phyloP scores from a whole-genome alignment of 2,888 invertebrate species.

The Cyrtodaria siliqua region DNA sequence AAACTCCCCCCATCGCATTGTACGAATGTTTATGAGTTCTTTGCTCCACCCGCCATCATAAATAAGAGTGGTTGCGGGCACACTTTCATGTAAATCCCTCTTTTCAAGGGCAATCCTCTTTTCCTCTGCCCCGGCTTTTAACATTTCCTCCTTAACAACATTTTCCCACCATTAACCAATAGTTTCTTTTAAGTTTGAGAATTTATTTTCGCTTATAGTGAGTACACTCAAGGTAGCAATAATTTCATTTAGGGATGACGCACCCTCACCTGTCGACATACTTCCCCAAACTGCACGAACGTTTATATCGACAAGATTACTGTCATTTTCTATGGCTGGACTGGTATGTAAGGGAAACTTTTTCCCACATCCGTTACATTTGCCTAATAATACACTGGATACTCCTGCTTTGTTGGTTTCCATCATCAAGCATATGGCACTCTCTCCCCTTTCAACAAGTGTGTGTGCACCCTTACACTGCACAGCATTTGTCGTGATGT shows the following conservation, averaged over 20 bases:
- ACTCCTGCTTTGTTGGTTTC: too few relatives aligned
- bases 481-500: too few relatives aligned
- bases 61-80: slow-evolving; percentile 59
- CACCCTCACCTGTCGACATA: slow-evolving; percentile 32
- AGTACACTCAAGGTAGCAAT: slow-evolving; percentile 40
- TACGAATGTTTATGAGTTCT: slow-evolving; percentile 58
- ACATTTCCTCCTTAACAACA: slow-evolving; percentile 29
- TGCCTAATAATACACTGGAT: too few relatives aligned
- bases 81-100: slow-evolving; percentile 38
- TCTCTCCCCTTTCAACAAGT: too few relatives aligned
- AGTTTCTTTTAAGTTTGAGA: slow-evolving; percentile 21
- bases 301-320: slow-evolving; percentile 34
- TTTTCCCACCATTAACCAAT: slow-evolving; percentile 43
- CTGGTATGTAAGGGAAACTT: too few relatives aligned
- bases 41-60: slow-evolving; percentile 43
- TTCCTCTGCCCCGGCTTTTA: slow-evolving; percentile 40
- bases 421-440: too few relatives aligned
- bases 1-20: slow-evolving; percentile 63
- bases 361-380: too few relatives aligned
- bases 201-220: slow-evolving; percentile 19
- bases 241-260: slow-evolving; percentile 39
- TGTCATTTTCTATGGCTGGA: neutral
- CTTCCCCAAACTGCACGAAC: slow-evolving; percentile 37
- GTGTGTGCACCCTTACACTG: too few relatives aligned
- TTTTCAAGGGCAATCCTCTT: slow-evolving; percentile 36